These are phyloP conservation scores for Arothron firmamentum DNA, from an alignment of 2,113 vertebrate species.

Conservation along the genomic window DNA sequence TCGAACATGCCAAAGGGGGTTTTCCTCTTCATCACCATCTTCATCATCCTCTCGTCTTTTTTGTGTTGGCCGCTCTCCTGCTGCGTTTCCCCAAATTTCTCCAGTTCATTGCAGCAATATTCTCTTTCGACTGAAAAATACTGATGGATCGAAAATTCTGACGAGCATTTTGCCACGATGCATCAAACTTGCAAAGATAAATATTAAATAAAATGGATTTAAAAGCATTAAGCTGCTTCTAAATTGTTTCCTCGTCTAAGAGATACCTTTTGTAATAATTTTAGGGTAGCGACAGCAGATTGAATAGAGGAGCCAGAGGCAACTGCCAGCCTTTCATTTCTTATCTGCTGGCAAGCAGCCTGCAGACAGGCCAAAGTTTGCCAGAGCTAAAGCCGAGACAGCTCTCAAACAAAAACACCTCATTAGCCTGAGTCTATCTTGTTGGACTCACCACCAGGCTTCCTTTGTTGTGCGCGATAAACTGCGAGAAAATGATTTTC, in stretches of 20 bases:
- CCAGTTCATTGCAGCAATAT: neutral
- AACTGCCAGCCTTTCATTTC: constrained; percentile 45
- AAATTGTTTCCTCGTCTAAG: constrained; percentile 12
- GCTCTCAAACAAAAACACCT: constrained; percentile 54
- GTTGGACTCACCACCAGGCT: constrained; percentile 25
- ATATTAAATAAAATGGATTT: neutral
- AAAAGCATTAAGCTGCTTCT: constrained; percentile 1
- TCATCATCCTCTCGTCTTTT: constrained; percentile 33
- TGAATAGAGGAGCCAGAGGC: constrained; percentile 48
- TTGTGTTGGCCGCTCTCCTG: neutral
- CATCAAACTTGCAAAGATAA: too few relatives aligned
- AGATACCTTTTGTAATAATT: constrained; percentile 54
- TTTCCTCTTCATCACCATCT: constrained; percentile 19
- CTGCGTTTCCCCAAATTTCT: neutral
- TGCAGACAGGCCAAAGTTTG: constrained; percentile 16
- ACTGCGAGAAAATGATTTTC: neutral
- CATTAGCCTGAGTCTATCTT: constrained; percentile 37
- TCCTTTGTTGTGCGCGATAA: neutral
- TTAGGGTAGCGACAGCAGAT: constrained; percentile 55
- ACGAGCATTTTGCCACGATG: too few relatives aligned
- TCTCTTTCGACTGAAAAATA: neutral
- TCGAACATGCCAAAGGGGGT: constrained; percentile 30
- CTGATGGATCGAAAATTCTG: neutral
- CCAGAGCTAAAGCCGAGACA: constrained; percentile 43
- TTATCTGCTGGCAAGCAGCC: constrained; percentile 26